Conservation (phyloP, 2,888 invertebrate species). For the Aquatica leii region DNA sequence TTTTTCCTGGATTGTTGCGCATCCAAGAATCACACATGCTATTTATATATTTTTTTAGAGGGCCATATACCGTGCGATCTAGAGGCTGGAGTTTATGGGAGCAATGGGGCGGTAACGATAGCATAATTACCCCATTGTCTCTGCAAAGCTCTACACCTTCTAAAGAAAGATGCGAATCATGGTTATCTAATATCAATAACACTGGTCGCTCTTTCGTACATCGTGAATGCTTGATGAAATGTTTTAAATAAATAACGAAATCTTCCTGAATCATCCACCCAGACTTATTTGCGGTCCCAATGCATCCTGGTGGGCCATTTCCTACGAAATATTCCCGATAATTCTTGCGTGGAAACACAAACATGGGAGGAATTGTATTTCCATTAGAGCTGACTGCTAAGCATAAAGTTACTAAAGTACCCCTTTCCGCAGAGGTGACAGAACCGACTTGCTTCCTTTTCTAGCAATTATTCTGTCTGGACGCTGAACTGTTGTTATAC, state of each 20-base stretch:
- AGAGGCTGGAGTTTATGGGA: slow-evolving; percentile 40
- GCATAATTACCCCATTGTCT: neutral
- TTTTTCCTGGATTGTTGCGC: slow-evolving; percentile 35
- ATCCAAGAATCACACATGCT: slow-evolving; percentile 37
- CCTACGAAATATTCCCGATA: slow-evolving; percentile 24
- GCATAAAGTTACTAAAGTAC: neutral
- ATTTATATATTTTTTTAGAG: neutral
- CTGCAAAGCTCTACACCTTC: slow-evolving; percentile 40
- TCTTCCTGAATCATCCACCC: slow-evolving; percentile 26
- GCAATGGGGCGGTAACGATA: slow-evolving; percentile 24
- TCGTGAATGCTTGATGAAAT: slow-evolving; percentile 38
- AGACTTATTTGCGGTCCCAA: slow-evolving; percentile 23
- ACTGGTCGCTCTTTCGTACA: slow-evolving; percentile 41
- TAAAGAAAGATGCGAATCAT: slow-evolving; percentile 39
- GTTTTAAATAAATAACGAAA: slow-evolving; percentile 14
- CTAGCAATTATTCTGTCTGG: slow-evolving; percentile 49
- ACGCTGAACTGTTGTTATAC: slow-evolving; percentile 55
- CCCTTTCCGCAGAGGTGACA: neutral
- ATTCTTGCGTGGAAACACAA: slow-evolving; percentile 26
- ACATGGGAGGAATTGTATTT: slow-evolving; percentile 32
- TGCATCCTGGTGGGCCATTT: slow-evolving; percentile 23
- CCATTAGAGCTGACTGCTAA: no score
- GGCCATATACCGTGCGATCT: slow-evolving; percentile 38
- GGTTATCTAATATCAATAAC: slow-evolving; percentile 16
- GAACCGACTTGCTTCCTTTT: slow-evolving; percentile 38